Evolutionary conservation across 2,113 vertebrate genomes (phyloP).

Genomic region (Coregonus clupeaformis): DNA sequence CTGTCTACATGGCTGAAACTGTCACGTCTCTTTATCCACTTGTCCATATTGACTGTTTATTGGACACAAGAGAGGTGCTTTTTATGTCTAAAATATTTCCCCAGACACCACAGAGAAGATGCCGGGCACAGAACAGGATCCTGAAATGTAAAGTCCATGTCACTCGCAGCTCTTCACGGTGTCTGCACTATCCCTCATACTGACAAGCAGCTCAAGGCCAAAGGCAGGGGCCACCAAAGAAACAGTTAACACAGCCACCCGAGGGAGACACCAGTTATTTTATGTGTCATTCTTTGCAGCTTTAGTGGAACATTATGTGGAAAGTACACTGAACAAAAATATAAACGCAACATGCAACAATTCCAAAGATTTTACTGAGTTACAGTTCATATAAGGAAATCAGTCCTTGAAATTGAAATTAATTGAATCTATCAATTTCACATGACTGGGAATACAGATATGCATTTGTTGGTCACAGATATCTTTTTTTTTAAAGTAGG

Average conservation of each 20-base stretch:
- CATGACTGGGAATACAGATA: no score
- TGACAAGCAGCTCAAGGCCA: conserved; percentile 38
- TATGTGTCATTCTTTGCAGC: conserved; percentile 14
- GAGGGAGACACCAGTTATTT: conserved; percentile 15
- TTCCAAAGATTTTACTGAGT: no score
- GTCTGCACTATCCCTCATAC: conserved; percentile 36
- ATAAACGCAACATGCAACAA: conserved; percentile 1
- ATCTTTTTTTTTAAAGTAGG: no score
- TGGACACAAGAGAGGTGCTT: conserved; percentile 15
- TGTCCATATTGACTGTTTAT: conserved; percentile 9
- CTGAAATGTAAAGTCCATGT: conserved; percentile 41
- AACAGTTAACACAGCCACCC: conserved; percentile 10
- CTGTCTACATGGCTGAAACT: background rate
- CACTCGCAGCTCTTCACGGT: conserved; percentile 29
- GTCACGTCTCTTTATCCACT: background rate
- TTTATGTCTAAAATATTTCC: conserved; percentile 2
- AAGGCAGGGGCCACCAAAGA: conserved; percentile 16
- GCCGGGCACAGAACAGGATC: conserved; percentile 5
- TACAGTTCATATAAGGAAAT: no score
- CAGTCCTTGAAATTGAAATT: no score
- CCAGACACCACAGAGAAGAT: background rate
- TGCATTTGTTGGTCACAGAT: no score
- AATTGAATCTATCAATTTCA: no score
- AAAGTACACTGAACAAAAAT: conserved; percentile 15
- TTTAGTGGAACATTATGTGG: background rate